phyloP scores from a whole-genome alignment of 1,140 invertebrate genomes.

The Oreohelix idahoensis region DNA sequence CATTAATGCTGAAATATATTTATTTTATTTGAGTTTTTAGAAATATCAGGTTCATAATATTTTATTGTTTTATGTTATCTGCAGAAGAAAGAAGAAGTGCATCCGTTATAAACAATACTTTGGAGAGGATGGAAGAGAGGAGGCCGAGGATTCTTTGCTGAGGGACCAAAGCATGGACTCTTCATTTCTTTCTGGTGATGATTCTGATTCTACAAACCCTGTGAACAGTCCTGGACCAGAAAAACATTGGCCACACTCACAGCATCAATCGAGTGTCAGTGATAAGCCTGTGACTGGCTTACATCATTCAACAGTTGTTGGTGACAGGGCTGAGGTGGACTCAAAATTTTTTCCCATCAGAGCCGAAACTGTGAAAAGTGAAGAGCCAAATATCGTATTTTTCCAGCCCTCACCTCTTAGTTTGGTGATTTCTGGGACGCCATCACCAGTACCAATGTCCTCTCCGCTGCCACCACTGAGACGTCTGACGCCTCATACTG shows the following conservation, averaged over 20 bases:
- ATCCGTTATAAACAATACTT: constrained; percentile 44
- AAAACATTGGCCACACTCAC: background rate
- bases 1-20: too few relatives aligned
- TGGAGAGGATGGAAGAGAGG: constrained; percentile 34
- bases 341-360: background rate
- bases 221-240: background rate
- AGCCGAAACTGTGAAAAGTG: background rate
- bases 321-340: constrained; percentile 10
- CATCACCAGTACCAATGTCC: background rate
- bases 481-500: constrained; percentile 14
- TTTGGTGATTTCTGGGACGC: background rate
- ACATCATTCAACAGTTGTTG: constrained; percentile 18
- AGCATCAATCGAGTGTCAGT: background rate
- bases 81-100: constrained; percentile 97
- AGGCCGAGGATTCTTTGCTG: constrained; percentile 32
- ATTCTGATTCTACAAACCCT: constrained; percentile 42
- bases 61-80: constrained; percentile 70
- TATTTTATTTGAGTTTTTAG: too few relatives aligned
- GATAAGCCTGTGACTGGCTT: background rate
- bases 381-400: background rate
- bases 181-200: constrained; percentile 41
- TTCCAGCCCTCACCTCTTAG: background rate
- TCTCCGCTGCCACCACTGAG: background rate
- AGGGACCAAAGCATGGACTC: constrained; percentile 31
- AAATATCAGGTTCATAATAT: too few relatives aligned